These are phyloP conservation scores for Piprites chloris DNA, from an alignment of 2,113 vertebrate genomes.

Conservation along the genomic window DNA sequence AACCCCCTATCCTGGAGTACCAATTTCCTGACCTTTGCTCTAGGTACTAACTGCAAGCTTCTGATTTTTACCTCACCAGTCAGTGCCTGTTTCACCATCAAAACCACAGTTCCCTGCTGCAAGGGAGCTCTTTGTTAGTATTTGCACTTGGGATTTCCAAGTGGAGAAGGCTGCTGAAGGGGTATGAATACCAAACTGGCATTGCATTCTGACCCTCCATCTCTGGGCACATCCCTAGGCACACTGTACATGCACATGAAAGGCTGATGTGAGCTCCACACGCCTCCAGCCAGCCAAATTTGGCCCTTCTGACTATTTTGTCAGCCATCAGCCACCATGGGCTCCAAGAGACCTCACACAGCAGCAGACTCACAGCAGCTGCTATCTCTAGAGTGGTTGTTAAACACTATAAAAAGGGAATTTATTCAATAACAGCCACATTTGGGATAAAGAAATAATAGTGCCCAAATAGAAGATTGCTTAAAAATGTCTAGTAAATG, in stretches of 20 bases:
- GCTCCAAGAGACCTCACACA: neutral
- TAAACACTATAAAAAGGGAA: neutral
- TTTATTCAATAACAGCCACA: neutral
- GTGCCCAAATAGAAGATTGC: neutral
- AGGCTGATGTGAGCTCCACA: neutral
- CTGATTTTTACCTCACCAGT: neutral
- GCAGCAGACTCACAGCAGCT: neutral
- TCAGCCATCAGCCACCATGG: neutral
- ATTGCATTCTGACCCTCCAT: neutral
- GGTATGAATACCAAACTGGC: accelerated
- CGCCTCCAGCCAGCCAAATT: neutral
- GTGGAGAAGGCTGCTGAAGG: neutral
- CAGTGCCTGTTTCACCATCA: neutral
- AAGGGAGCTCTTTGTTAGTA: neutral
- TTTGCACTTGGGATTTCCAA: neutral
- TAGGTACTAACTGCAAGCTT: neutral
- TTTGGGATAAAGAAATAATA: neutral
- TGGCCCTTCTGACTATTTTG: neutral
- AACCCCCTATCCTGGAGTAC: accelerated
- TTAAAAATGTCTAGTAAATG: neutral
- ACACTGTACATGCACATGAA: accelerated
- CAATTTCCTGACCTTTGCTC: neutral
- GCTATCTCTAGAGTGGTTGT: neutral
- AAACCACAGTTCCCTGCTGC: neutral
- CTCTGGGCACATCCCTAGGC: neutral